Evolutionary conservation across 2,797 vertebrate genomes (phyloP), one percentile per base, ranked within the genome.

Genomic region (Sternarchorhynchus goeldii): DNA sequence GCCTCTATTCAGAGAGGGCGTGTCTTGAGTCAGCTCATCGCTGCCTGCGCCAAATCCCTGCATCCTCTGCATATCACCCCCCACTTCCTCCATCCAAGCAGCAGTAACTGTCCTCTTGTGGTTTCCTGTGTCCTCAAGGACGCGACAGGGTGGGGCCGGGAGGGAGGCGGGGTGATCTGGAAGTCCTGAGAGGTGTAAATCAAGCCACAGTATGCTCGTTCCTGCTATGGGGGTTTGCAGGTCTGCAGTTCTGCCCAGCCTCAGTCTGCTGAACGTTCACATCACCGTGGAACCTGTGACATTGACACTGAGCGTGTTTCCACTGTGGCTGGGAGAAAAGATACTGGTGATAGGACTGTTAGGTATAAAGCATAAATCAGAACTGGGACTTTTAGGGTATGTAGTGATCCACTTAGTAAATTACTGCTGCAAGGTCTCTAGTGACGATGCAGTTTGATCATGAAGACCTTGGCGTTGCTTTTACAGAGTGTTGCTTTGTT

Each of bases 61-160:
- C 45, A 14, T 50, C 45, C 45, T 36, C 45, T 50, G 45, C 45
- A 50, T 12, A 2, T 6, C 6, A 6, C 41, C 45, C 34, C 3
- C 45, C 45, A 25, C 25, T 25, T 25, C 25, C 25, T 25, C 25
- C 25, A 25, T 25, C 10, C 3, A 50, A 64, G 76, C 50, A 53
- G 6, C 39, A 63, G 72, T 76, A 69, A 76, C 57, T 80, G 73
- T 69, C 31, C 60, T 63, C 73, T 73, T 57, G 32, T 69, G 14
- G 58, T 73, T 63, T 69, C 45, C 34, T 53, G 69, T 82, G 81
- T 79, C 81, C 81, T 82, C 79, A 74, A 73, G 62, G 70, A 68
- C 68, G 21, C 65, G 1, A 12, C 67, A 45, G 45, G 45, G 58
- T 79, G 55, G 53, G 69, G 74, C 70, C 76, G 81, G 82, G 69